Percentiles rank a stretch among this genome's conserved stretches.
These are phyloP conservation scores for Calonectris borealis DNA, from an alignment of 2,113 vertebrate species.

Conservation along the genomic window DNA sequence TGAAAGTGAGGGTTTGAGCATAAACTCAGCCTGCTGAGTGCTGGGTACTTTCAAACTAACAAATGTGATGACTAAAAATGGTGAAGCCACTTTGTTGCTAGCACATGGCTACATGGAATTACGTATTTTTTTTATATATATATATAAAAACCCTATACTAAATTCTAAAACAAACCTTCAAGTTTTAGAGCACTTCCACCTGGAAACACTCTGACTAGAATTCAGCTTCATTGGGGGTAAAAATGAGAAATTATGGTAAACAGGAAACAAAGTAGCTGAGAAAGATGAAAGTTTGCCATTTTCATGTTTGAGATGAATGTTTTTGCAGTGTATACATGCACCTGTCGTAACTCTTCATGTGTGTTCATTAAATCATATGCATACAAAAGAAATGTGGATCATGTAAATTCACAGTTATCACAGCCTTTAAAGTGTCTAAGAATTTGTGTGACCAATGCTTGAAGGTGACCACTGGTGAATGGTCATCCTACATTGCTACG, in stretches of 20 bases:
- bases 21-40: conserved; percentile 69
- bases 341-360: conserved; percentile 17
- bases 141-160: conserved; percentile 36
- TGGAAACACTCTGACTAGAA: conserved; percentile 37
- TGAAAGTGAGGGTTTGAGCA: conserved; percentile 58
- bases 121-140: background rate
- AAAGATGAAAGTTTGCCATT: conserved; percentile 60
- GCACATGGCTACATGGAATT: conserved; percentile 78
- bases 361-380: conserved; percentile 37
- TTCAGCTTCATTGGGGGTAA: conserved; percentile 46
- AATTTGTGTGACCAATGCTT: conserved; percentile 49
- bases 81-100: conserved; percentile 64
- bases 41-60: conserved; percentile 54
- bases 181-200: conserved; percentile 39
- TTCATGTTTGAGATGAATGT: conserved; percentile 66
- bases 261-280: conserved; percentile 58
- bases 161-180: conserved; percentile 50
- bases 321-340: conserved; percentile 60
- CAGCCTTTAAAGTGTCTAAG: conserved; percentile 79
- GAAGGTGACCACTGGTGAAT: conserved; percentile 64
- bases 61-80: conserved; percentile 59
- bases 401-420: conserved; percentile 78
- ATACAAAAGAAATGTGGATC: conserved; percentile 67
- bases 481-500: conserved; percentile 58
- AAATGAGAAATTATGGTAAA: conserved; percentile 63